A percentile compares a stretch with the other conserved stretches of the same genome.
Evolutionary conservation across 2,113 vertebrate species (phyloP).

Genomic region (Sapajus apella): DNA sequence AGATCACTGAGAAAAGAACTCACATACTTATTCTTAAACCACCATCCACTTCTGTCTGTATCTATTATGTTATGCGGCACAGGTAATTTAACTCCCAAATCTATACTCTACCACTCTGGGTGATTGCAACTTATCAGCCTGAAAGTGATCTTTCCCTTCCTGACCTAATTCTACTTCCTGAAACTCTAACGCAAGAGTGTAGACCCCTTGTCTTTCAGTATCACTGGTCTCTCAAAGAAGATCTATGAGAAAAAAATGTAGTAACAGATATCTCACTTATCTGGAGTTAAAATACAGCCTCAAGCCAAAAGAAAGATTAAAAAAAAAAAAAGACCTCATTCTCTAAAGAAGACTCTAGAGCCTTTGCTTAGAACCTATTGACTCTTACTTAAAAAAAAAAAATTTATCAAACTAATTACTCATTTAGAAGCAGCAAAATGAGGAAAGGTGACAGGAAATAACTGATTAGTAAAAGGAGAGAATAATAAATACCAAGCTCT

Average conservation of each 20-base stretch:
- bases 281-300: slow-evolving; percentile 33
- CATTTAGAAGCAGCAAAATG: slow-evolving; percentile 40
- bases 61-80: slow-evolving; percentile 1
- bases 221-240: not conserved
- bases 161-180: slow-evolving; percentile 59
- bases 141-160: slow-evolving; percentile 65
- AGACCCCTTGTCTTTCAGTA: slow-evolving; percentile 24
- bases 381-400: not conserved
- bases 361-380: not conserved
- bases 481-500: slow-evolving; percentile 24
- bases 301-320: slow-evolving; percentile 29
- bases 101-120: slow-evolving; percentile 37
- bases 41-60: not conserved
- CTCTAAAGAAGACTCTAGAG: slow-evolving; percentile 19
- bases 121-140: slow-evolving; percentile 52
- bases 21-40: not conserved
- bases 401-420: slow-evolving; percentile 22
- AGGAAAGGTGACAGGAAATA: slow-evolving; percentile 8
- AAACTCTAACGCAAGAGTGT: slow-evolving; percentile 40
- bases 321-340: not conserved
- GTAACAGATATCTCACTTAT: not conserved
- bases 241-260: slow-evolving; percentile 14
- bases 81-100: slow-evolving; percentile 60
- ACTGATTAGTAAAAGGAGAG: not conserved
- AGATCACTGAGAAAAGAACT: slow-evolving; percentile 49